These are phyloP conservation scores for Geodia barretti DNA, from an alignment of 37 sponge, comb jelly and placozoan genomes.

Conservation along the genomic window DNA sequence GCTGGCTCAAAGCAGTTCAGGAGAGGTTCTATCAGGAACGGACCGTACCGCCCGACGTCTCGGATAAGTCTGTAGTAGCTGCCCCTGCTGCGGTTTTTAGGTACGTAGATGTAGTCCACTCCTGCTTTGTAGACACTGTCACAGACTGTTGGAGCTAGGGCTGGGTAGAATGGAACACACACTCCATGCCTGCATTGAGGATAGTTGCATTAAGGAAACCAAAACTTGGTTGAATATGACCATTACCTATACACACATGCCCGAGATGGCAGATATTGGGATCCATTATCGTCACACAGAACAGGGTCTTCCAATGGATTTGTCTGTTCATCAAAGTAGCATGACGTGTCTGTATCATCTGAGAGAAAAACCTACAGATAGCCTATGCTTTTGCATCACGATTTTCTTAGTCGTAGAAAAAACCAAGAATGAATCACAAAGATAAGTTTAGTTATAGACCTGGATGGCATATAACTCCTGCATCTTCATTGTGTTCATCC, in stretches of 20 bases:
- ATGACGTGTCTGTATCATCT: no score
- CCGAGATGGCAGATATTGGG: no score
- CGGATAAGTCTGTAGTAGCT: background rate
- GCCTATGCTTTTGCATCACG: no score
- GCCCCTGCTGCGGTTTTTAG: background rate
- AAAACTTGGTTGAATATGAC: no score
- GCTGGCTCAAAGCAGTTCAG: background rate
- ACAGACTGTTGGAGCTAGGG: background rate
- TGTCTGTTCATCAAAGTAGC: no score
- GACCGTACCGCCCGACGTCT: background rate
- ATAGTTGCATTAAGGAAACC: no score
- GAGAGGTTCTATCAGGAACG: background rate
- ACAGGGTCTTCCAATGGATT: no score
- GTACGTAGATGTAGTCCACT: background rate
- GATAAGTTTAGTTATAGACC: no score
- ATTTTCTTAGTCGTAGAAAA: no score
- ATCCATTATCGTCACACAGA: no score
- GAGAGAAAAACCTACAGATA: no score
- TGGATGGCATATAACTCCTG: background rate
- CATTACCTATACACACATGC: background rate
- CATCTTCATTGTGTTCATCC: background rate
- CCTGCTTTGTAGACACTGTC: background rate
- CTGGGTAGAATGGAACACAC: background rate
- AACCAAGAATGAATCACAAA: no score
- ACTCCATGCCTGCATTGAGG: background rate